These are phyloP conservation scores for Meloidogyne chitwoodi DNA, from an alignment of 1,140 invertebrate genomes.

Conservation along the genomic window DNA sequence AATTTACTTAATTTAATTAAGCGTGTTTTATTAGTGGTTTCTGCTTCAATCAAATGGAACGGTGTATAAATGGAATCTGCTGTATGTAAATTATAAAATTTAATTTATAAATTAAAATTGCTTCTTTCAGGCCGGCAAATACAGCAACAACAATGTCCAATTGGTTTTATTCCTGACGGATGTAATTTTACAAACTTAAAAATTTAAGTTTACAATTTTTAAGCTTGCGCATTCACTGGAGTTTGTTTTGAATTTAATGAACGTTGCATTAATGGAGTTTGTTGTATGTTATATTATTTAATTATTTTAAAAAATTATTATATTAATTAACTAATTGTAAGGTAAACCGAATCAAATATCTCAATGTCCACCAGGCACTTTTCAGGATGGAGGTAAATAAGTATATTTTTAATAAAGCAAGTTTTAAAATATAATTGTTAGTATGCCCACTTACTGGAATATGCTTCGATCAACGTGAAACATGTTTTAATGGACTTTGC, in stretches of 20 bases:
- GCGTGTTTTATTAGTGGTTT: background rate
- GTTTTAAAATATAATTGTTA: too few species aligned
- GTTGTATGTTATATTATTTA: background rate
- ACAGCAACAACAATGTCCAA: background rate
- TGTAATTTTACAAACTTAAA: background rate
- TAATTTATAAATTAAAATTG: background rate
- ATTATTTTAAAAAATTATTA: background rate
- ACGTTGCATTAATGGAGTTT: background rate
- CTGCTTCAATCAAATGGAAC: background rate
- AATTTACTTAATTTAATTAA: background rate
- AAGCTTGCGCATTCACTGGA: background rate
- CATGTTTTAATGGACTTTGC: background rate
- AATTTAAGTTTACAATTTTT: background rate
- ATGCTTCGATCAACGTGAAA: background rate
- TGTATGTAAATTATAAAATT: background rate
- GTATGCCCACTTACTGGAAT: background rate
- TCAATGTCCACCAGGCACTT: background rate
- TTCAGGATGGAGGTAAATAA: background rate
- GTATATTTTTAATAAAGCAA: too few species aligned
- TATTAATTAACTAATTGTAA: background rate
- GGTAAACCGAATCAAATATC: background rate
- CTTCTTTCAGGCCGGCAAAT: background rate
- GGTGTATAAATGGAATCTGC: background rate
- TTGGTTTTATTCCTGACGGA: background rate
- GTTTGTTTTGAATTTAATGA: background rate